Conservation (phyloP, 2,888 invertebrate species). For the Folsomia manolachei region DNA sequence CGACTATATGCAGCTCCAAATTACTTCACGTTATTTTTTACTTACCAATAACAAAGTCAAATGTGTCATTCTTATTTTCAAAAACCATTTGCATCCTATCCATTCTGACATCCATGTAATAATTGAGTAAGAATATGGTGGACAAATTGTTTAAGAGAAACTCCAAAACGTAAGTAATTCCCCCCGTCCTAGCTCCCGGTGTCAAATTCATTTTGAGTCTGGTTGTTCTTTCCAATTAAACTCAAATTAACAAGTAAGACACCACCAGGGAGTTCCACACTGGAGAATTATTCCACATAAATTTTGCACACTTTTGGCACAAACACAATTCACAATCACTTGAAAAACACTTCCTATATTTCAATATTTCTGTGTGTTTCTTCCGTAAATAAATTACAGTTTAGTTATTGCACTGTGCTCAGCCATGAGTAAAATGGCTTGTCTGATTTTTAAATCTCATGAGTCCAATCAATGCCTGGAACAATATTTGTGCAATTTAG, state of each 20-base stretch:
- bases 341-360: too few relatives aligned
- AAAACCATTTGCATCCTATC: constrained; percentile 36
- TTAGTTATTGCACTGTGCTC: too few relatives aligned
- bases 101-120: constrained; percentile 42
- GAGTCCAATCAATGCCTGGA: background rate
- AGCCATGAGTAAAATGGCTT: background rate
- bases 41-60: constrained; percentile 38
- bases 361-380: too few relatives aligned
- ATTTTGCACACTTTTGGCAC: background rate
- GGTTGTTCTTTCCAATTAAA: too few relatives aligned
- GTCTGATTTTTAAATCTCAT: background rate
- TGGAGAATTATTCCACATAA: too few relatives aligned
- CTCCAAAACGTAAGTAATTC: constrained; percentile 31
- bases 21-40: too few relatives aligned
- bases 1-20: too few relatives aligned
- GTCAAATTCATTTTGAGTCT: constrained; percentile 25
- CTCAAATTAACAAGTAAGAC: too few relatives aligned
- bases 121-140: constrained; percentile 37
- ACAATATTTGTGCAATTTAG: background rate
- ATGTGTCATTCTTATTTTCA: constrained; percentile 31
- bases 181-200: constrained; percentile 20
- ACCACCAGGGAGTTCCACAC: too few relatives aligned
- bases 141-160: constrained; percentile 37
- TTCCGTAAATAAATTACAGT: too few relatives aligned
- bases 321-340: background rate